Conservation (phyloP, 2,113 vertebrate genomes). For the Petaurus breviceps region DNA sequence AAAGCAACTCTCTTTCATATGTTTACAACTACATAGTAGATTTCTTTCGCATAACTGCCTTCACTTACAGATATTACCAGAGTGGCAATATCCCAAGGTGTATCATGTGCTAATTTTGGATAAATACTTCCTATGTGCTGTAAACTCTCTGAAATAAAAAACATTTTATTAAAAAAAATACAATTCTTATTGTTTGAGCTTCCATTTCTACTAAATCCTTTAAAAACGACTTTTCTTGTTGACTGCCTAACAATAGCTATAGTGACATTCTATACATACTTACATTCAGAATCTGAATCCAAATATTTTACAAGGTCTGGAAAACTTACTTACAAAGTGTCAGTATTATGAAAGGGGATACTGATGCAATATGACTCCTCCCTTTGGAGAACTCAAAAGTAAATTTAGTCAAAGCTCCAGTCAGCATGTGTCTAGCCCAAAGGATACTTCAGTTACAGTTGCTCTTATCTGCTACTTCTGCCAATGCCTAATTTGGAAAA, state of each 20-base stretch:
- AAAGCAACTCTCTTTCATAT: slow-evolving; percentile 52
- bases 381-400: slow-evolving; percentile 58
- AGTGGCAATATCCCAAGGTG: slow-evolving; percentile 52
- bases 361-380: slow-evolving; percentile 27
- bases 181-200: slow-evolving; percentile 32
- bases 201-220: slow-evolving; percentile 36
- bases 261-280: slow-evolving; percentile 29
- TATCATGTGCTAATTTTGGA: slow-evolving; percentile 62
- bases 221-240: slow-evolving; percentile 23
- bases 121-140: slow-evolving; percentile 53
- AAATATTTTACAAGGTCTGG: slow-evolving; percentile 53
- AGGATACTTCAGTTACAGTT: slow-evolving; percentile 30
- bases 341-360: background rate
- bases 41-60: slow-evolving; percentile 66
- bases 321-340: slow-evolving; percentile 57
- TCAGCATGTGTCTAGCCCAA: slow-evolving; percentile 40
- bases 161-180: slow-evolving; percentile 21
- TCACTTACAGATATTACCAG: slow-evolving; percentile 50
- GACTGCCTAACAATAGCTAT: background rate
- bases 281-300: slow-evolving; percentile 12
- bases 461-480: slow-evolving; percentile 37
- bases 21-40: slow-evolving; percentile 36
- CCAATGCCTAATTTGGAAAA: slow-evolving; percentile 53
- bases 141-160: slow-evolving; percentile 54
- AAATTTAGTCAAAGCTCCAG: slow-evolving; percentile 61